phyloP scores from a whole-genome alignment of 2,797 vertebrate species.

The Channallabes apus region DNA sequence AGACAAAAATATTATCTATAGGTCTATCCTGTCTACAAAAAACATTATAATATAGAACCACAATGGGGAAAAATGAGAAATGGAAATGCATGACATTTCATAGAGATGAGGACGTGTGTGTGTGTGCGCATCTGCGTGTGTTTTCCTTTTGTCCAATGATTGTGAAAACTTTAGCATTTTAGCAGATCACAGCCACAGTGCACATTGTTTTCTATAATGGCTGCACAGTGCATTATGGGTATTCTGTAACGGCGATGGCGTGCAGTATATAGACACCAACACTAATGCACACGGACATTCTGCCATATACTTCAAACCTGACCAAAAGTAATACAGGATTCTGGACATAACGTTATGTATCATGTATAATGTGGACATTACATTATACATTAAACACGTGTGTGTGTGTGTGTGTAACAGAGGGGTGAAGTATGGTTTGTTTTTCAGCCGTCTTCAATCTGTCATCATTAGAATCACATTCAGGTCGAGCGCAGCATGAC shows the following conservation, averaged over 20 bases:
- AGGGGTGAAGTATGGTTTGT: background rate
- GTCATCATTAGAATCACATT: conserved; percentile 19
- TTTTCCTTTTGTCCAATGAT: background rate
- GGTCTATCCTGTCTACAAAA: no score
- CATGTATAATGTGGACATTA: no score
- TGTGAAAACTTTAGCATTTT: background rate
- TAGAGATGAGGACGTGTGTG: background rate
- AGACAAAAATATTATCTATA: background rate
- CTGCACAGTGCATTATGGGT: conserved; percentile 5
- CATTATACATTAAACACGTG: no score
- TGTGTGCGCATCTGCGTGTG: conserved; percentile 2
- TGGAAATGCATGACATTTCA: background rate
- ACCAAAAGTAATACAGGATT: background rate
- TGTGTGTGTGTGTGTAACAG: background rate
- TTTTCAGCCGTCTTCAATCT: conserved; percentile 31
- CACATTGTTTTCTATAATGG: background rate
- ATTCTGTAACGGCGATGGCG: background rate
- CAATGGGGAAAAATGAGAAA: background rate
- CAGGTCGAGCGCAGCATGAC: conserved; percentile 8
- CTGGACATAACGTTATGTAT: background rate
- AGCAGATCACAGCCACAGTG: background rate
- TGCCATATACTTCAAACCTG: background rate
- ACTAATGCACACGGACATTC: background rate
- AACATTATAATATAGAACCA: background rate
- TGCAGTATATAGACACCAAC: background rate